Evolutionary conservation across 2,797 vertebrate genomes (phyloP), one percentile per base, ranked within the genome.

Genomic region (Onychomys arenicola): DNA sequence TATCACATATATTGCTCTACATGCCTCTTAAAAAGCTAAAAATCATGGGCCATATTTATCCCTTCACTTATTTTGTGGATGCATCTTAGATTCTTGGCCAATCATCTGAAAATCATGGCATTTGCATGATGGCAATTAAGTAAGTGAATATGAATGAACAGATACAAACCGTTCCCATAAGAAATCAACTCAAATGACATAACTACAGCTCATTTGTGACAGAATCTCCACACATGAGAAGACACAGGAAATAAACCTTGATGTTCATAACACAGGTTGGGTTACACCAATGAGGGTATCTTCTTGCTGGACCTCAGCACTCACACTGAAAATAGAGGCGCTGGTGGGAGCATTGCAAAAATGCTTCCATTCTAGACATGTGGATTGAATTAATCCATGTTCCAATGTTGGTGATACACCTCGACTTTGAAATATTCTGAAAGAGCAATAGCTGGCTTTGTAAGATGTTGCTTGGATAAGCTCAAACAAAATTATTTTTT

Each of bases 51-150:
- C 37, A 86, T 63, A 37, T 95, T 97, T 92, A 86, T 90, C 71
- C 57, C 59, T 92, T 94, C n/a, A 91, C 1, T 86, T 94, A 91
- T 37, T 96, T 95, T 76, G 90, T 52, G 87, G 57, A 11, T 69
- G 19, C 19, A 92, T 89, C 34, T 88, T 52, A 96, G 32, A 89
- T 37, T 8, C 4, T 82, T 84, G 59, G 27, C 61, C 32, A 92
- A 75, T 84, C 29, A 78, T 16, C 81, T 92, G 67, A 90, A 92
- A 96, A 90, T 80, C n/a, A 88, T 67, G 40, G 78, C 93, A 93
- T 85, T 96, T 21, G 93, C 37, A 93, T 40, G 76, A 49, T 78
- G 71, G 59, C 61, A 94, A 84, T 90, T 94, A 93, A 94, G 77
- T 77, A 52, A 96, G 55, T 85, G 59, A 87, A 43, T 87, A 34